phyloP scores from a whole-genome alignment of 2,113 vertebrate species.

The Pomatostomus ruficeps region DNA sequence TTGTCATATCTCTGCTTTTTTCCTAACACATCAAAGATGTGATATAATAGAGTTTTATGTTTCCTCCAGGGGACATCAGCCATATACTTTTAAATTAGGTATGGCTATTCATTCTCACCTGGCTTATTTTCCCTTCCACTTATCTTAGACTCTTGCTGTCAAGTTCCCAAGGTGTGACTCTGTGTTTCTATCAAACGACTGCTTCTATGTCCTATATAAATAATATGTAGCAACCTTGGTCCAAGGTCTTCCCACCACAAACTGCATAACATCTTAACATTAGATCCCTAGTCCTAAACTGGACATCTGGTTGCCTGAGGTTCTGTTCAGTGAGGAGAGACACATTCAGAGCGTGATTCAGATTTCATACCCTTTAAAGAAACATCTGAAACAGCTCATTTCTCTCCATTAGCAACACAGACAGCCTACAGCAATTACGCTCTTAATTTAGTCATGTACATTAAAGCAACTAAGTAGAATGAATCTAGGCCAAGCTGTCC shows the following conservation, averaged over 20 bases:
- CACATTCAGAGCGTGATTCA: not conserved
- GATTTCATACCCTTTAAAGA: not conserved
- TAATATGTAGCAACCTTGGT: not conserved
- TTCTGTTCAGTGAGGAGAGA: not conserved
- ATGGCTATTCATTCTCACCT: not conserved
- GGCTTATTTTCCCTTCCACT: not conserved
- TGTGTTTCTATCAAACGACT: not conserved
- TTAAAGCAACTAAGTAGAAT: conserved; percentile 2
- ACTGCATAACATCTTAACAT: not conserved
- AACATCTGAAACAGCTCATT: not conserved
- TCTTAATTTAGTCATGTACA: conserved; percentile 15
- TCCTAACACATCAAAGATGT: not conserved
- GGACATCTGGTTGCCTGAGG: not conserved
- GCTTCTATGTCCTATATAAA: not conserved
- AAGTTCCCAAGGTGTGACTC: not conserved
- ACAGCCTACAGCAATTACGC: not conserved
- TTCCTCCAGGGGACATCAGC: not conserved
- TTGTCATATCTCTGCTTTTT: not conserved
- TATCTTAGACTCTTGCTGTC: not conserved
- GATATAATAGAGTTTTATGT: not conserved
- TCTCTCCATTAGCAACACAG: conserved; percentile 6
- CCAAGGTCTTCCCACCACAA: not conserved
- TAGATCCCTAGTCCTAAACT: not conserved
- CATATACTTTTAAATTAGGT: not conserved
- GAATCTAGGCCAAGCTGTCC: not conserved